Evolutionary conservation across 2,797 vertebrate genomes (phyloP), one percentile per base, ranked within the genome.

Genomic region (Schizopygopsis pylzovi): DNA sequence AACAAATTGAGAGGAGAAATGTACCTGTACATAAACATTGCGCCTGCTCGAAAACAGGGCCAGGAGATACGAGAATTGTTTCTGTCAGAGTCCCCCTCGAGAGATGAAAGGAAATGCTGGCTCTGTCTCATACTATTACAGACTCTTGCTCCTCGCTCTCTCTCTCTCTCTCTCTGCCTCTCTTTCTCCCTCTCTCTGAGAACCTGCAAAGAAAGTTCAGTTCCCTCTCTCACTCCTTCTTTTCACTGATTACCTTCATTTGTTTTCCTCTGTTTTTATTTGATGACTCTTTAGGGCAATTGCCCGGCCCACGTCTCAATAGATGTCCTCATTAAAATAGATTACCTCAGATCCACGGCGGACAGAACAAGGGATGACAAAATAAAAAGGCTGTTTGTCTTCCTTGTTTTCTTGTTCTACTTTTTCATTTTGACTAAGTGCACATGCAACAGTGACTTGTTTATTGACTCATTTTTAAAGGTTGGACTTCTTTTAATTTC

Each of bases 91-190:
- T 87, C 85, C 89, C 95, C 93, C 92, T 88, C 87, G 92, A 93
- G 94, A 95, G 93, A 94, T 93, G 94, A 95, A 94, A 94, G 92
- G 90, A 90, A 94, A 95, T 89, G 91, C 92, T 94, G 94, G 83
- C 88, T 90, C 91, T 95, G 94, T 95, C 95, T 92, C 81, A 92
- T 94, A 78, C 92, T 89, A 95, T 95, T 95, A 95, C 85, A 85
- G 86, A 89, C 76, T 82, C 87, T 88, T 63, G 87, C 85, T 87
- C 84, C 43, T 18, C 54, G 41, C 76, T 82, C 18, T 47, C 70
- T 13, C 59, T 9, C 37, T n/a, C 84, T 43, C 28, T 52, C 59
- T 76, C n/a, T 79, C 45, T 72, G 59, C 70, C 49, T 33, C 37
- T 61, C 78, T 47, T 67, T 13, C 63, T 9, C 37, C 20, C 83